Conservation (phyloP, 2,888 invertebrate genomes). For the Stenodema calcarata region DNA sequence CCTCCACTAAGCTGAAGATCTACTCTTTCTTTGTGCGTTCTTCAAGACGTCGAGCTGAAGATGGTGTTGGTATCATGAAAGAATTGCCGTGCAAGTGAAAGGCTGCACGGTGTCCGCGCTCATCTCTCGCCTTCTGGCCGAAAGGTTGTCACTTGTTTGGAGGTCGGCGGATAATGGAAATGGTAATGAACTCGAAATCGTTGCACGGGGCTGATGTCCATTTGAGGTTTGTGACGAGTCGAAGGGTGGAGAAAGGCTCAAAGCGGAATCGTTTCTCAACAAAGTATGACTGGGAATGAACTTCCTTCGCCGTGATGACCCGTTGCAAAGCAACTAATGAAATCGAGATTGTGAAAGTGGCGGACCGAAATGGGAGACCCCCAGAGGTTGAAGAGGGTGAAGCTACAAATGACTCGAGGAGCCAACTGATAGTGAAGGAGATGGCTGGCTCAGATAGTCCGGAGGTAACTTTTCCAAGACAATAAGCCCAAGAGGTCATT, state of each 20-base stretch:
- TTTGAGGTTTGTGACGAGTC: not conserved
- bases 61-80: not conserved
- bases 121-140: not conserved
- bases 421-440: constrained; percentile 20
- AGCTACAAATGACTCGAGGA: constrained; percentile 32
- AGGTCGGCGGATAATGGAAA: constrained; percentile 41
- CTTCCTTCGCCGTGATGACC: not conserved
- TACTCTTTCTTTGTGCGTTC: not conserved
- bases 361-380: not conserved
- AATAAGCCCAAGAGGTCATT: constrained; percentile 36
- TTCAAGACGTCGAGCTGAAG: not conserved
- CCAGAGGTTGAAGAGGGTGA: not conserved
- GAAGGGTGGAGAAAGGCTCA: constrained; percentile 17
- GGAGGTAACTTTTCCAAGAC: not conserved
- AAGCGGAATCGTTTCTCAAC: constrained; percentile 30
- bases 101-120: not conserved
- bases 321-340: constrained; percentile 21
- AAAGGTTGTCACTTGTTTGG: constrained; percentile 21
- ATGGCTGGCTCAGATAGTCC: constrained; percentile 4
- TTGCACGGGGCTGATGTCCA: not conserved
- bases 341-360: constrained; percentile 35
- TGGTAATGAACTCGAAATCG: constrained; percentile 42
- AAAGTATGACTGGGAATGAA: constrained; percentile 13
- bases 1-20: not conserved
- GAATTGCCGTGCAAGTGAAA: not conserved